phyloP scores from a whole-genome alignment of 2,113 vertebrate genomes.

The Corvus cornix region DNA sequence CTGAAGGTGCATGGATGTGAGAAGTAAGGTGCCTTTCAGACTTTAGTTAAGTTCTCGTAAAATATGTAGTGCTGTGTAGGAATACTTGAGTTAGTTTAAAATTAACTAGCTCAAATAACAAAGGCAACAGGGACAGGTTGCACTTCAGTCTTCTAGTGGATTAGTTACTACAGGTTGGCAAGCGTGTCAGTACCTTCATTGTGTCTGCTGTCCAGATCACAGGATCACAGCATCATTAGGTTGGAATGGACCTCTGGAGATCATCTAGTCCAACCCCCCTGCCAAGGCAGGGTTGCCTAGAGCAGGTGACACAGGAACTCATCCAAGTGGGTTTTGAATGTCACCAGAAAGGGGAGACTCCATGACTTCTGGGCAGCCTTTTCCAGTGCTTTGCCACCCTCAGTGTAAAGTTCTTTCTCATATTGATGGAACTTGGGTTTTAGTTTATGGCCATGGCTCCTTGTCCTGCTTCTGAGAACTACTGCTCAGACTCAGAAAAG shows the following conservation, averaged over 20 bases:
- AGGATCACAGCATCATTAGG: background rate
- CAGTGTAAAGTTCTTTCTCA: background rate
- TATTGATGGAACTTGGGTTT: background rate
- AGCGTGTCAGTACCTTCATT: background rate
- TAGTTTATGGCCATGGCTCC: background rate
- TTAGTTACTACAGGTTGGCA: background rate
- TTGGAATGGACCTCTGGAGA: background rate
- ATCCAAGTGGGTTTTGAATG: background rate
- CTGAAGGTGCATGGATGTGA: background rate
- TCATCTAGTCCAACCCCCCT: background rate
- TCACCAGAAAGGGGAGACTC: background rate
- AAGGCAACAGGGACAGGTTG: background rate
- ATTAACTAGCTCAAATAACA: background rate
- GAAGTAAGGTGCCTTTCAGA: slow-evolving; percentile 20
- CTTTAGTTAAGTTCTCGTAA: background rate
- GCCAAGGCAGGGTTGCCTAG: background rate
- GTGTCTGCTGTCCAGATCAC: background rate
- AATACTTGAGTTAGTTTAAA: background rate
- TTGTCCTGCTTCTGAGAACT: background rate
- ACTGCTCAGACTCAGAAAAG: background rate
- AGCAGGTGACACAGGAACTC: background rate
- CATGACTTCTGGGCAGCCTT: background rate
- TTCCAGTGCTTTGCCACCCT: background rate
- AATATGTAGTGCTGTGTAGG: background rate
- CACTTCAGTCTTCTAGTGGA: background rate